phyloP scores from a whole-genome alignment of 2,113 vertebrate genomes.

The Piprites chloris region DNA sequence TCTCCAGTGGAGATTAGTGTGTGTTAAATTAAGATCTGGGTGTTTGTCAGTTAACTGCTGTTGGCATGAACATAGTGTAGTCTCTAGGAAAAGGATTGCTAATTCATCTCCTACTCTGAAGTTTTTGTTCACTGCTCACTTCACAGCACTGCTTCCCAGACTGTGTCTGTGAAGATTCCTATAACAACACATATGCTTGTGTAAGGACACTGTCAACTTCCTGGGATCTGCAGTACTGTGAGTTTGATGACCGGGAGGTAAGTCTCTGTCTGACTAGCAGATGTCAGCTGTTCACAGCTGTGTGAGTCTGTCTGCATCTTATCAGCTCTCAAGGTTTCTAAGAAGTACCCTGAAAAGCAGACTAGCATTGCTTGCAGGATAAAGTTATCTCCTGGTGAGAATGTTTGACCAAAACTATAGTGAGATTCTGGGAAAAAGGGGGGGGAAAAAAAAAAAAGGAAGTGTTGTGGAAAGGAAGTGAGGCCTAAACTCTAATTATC shows the following conservation, averaged over 20 bases:
- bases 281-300: background rate
- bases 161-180: constrained; percentile 97
- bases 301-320: background rate
- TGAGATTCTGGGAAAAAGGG: background rate
- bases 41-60: background rate
- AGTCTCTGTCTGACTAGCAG: background rate
- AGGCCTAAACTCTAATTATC: background rate
- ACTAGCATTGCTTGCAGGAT: background rate
- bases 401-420: background rate
- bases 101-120: background rate
- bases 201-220: constrained; percentile 84
- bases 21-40: background rate
- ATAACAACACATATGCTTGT: constrained; percentile 96
- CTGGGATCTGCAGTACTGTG: constrained; percentile 92
- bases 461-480: background rate
- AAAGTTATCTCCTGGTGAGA: background rate
- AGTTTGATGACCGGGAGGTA: constrained; percentile 96
- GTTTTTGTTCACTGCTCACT: background rate
- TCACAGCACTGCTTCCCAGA: constrained; percentile 94
- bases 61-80: background rate
- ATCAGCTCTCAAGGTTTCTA: background rate
- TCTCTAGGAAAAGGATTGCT: background rate
- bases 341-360: background rate
- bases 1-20: background rate
- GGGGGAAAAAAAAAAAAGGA: no score